phyloP scores from a whole-genome alignment of 2,888 invertebrate species.

The Bibio marci region DNA sequence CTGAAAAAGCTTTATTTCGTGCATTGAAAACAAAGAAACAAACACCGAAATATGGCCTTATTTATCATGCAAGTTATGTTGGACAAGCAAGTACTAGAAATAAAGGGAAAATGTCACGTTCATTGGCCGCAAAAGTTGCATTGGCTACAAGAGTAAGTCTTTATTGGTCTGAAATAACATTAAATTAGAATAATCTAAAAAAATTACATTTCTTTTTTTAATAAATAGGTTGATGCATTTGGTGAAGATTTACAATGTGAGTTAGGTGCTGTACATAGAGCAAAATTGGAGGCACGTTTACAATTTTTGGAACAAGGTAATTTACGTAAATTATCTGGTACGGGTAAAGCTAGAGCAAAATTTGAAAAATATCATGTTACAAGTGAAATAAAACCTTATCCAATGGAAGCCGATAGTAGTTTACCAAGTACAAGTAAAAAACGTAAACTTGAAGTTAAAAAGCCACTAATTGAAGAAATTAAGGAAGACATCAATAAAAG shows the following conservation, averaged over 20 bases:
- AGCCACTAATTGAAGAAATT: conserved; percentile 14
- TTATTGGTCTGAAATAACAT: too few species aligned
- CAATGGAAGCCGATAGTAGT: conserved; percentile 65
- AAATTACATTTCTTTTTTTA: too few species aligned
- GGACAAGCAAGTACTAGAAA: conserved; percentile 78
- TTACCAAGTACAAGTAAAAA: conserved; percentile 38
- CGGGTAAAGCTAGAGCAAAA: conserved; percentile 73
- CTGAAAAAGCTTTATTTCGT: conserved; percentile 94
- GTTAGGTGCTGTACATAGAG: conserved; percentile 77
- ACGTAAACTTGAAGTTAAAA: conserved; percentile 30
- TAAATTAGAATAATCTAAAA: too few species aligned
- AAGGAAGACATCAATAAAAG: conserved; percentile 10
- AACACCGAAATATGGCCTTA: conserved; percentile 96
- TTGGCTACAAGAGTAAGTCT: conserved; percentile 62
- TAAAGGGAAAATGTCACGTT: conserved; percentile 89
- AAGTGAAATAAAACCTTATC: conserved; percentile 66
- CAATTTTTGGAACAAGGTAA: conserved; percentile 74
- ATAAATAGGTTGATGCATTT: conserved; percentile 53
- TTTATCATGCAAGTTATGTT: conserved; percentile 89
- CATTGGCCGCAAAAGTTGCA: conserved; percentile 92
- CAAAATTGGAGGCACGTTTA: conserved; percentile 67
- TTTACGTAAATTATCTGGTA: conserved; percentile 65
- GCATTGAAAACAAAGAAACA: conserved; percentile 95
- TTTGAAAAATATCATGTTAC: conserved; percentile 79
- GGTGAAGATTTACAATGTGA: conserved; percentile 76